phyloP scores from a whole-genome alignment of 2,888 invertebrate genomes.

The Chorisops tibialis region DNA sequence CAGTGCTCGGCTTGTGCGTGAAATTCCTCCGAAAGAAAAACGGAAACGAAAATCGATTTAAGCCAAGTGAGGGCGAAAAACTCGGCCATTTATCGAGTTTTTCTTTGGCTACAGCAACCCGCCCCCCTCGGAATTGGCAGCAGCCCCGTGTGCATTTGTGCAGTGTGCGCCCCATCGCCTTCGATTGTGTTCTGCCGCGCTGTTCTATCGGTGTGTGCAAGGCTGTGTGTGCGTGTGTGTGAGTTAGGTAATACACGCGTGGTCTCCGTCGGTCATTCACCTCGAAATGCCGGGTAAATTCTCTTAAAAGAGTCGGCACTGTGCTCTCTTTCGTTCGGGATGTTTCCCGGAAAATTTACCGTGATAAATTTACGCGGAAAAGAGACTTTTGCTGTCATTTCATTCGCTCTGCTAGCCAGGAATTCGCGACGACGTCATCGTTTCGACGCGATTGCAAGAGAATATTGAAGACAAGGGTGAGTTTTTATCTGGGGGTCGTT shows the following conservation, averaged over 20 bases:
- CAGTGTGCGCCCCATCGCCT: background rate
- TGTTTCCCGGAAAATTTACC: too few relatives aligned
- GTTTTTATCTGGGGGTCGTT: too few relatives aligned
- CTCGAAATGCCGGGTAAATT: constrained; percentile 28
- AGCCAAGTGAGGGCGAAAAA: constrained; percentile 35
- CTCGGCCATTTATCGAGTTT: constrained; percentile 38
- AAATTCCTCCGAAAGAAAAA: background rate
- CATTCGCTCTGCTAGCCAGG: too few relatives aligned
- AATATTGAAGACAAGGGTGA: too few relatives aligned
- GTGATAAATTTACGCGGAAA: too few relatives aligned
- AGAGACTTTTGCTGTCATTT: too few relatives aligned
- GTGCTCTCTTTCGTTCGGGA: too few relatives aligned
- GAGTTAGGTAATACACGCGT: constrained; percentile 22
- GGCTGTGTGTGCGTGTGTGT: constrained; percentile 8
- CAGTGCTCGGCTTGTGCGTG: too few relatives aligned
- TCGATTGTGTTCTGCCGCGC: too few relatives aligned
- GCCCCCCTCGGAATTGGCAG: background rate
- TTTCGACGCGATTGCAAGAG: too few relatives aligned
- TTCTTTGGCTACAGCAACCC: background rate
- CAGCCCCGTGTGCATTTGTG: background rate
- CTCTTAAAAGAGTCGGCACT: background rate
- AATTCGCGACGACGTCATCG: too few relatives aligned
- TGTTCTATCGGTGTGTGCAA: background rate
- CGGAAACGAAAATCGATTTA: constrained; percentile 36
- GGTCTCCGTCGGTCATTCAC: constrained; percentile 31